A percentile compares a stretch with the other conserved stretches of the same genome.
phyloP scores from a whole-genome alignment of 2,888 invertebrate species.

The Rhimphoctona megacephalus region DNA sequence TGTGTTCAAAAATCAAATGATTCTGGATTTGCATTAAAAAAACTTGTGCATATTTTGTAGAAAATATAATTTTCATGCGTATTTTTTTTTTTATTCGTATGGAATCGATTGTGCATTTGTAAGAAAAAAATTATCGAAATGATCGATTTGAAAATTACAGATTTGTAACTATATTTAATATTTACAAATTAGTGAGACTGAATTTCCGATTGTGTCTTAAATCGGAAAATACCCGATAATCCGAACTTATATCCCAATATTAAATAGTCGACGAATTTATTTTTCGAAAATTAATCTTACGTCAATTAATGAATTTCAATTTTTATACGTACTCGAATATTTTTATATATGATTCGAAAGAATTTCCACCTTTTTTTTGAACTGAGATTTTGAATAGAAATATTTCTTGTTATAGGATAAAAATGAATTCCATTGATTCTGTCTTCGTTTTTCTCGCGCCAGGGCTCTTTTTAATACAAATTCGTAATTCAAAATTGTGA shows the following conservation, averaged over 20 bases:
- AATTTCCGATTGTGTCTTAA: background rate
- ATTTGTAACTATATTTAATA: background rate
- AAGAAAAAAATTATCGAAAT: background rate
- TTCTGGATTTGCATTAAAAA: too few relatives aligned
- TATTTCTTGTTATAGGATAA: too few relatives aligned
- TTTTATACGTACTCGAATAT: background rate
- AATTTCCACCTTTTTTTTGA: background rate
- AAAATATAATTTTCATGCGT: background rate
- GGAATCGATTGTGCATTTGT: background rate
- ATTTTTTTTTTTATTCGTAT: background rate
- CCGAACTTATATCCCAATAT: background rate
- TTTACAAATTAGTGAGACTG: too few relatives aligned
- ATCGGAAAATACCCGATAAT: background rate
- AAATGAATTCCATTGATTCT: background rate
- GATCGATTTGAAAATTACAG: background rate
- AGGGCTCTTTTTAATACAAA: background rate
- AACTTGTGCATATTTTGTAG: too few relatives aligned
- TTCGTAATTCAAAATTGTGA: background rate
- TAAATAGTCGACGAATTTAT: background rate
- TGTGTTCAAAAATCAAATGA: background rate
- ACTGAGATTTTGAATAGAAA: background rate
- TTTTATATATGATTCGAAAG: background rate
- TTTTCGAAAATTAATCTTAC: too few relatives aligned
- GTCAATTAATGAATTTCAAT: too few relatives aligned
- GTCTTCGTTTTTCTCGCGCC: background rate